Percentiles rank a stretch among this genome's conserved stretches.
phyloP scores from a whole-genome alignment of 2,113 vertebrate genomes.

The Bufo bufo region DNA sequence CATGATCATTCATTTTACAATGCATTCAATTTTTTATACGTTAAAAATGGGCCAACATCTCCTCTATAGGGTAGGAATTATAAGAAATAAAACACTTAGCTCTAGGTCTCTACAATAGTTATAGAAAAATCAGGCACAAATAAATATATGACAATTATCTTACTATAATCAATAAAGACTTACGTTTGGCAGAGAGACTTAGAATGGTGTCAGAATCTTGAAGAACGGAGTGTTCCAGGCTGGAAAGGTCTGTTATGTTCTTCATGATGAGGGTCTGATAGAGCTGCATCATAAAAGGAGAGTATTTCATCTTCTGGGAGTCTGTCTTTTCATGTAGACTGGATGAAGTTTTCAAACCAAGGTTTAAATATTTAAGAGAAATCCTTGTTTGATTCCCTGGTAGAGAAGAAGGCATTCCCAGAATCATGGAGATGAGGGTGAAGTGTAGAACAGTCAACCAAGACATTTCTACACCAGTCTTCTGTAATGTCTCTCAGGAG shows the following conservation, averaged over 20 bases:
- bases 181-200: constrained; percentile 80
- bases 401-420: constrained; percentile 8
- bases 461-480: neutral
- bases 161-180: constrained; percentile 26
- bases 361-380: neutral
- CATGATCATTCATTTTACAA: neutral
- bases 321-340: constrained; percentile 53
- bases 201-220: constrained; percentile 74
- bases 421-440: constrained; percentile 25
- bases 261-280: constrained; percentile 71
- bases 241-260: constrained; percentile 46
- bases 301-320: constrained; percentile 62
- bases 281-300: constrained; percentile 84
- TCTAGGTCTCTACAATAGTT: neutral
- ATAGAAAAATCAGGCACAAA: neutral
- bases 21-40: neutral
- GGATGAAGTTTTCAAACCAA: neutral
- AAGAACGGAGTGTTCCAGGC: constrained; percentile 57
- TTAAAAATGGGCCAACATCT: neutral
- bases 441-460: neutral
- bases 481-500: neutral
- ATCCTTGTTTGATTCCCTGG: neutral
- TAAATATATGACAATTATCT: neutral
- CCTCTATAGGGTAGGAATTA: neutral
- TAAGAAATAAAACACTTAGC: no score